Evolutionary conservation across 2,797 vertebrate species (phyloP).

Genomic region (Epinephelus malabaricus): DNA sequence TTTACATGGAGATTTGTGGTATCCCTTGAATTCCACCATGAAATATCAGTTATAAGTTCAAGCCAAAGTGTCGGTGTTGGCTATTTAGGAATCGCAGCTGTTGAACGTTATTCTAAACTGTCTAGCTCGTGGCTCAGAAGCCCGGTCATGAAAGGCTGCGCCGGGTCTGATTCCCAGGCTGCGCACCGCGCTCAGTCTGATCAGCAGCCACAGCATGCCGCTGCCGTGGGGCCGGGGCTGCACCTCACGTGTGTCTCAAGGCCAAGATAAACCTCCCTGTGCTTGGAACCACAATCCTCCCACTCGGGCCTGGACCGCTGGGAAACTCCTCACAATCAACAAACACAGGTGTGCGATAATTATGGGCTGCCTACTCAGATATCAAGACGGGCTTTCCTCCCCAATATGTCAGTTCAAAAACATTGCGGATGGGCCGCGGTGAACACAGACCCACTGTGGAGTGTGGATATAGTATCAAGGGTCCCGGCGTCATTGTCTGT

Average conservation of each 20-base stretch:
- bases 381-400: constrained; percentile 78
- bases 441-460: constrained; percentile 64
- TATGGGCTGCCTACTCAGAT: constrained; percentile 83
- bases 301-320: constrained; percentile 78
- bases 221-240: constrained; percentile 69
- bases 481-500: constrained; percentile 72
- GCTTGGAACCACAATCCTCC: constrained; percentile 83
- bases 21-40: constrained; percentile 34
- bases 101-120: constrained; percentile 49
- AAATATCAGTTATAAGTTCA: constrained; percentile 41
- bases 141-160: constrained; percentile 63
- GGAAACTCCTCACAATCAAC: constrained; percentile 86
- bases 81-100: constrained; percentile 43
- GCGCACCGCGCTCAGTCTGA: constrained; percentile 60
- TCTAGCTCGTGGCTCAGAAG: constrained; percentile 45
- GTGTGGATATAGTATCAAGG: constrained; percentile 60
- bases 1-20: constrained; percentile 5
- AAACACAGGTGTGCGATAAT: constrained; percentile 88
- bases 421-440: constrained; percentile 60
- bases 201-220: constrained; percentile 72
- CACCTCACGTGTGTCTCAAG: constrained; percentile 83
- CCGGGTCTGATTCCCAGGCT: constrained; percentile 75
- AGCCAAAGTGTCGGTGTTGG: constrained; percentile 28
- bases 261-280: constrained; percentile 86
- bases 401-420: constrained; percentile 75